Evolutionary conservation across 2,113 vertebrate species (phyloP), one percentile per base, ranked within the genome.

Genomic region (Cricetomys ansorgei): DNA sequence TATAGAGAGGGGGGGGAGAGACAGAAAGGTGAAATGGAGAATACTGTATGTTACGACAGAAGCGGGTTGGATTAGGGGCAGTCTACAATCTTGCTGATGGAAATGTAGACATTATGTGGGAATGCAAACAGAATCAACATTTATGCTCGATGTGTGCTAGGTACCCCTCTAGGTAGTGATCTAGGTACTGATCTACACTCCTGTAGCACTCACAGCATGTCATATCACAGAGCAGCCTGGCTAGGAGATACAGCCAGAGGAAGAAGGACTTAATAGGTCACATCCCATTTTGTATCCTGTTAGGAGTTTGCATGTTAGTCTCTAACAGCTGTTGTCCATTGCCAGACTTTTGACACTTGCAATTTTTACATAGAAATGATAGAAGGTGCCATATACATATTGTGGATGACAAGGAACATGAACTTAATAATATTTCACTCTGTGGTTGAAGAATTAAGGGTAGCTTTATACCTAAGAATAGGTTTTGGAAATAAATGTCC

Each of bases 281-380:
- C 6, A 29, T 19, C n/a, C 34, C 92, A 62, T 10, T 19, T 77
- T 76, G 27, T n/a, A 65, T 75, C 45, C 65, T 73, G 10, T 94
- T 86, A 64, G 55, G 25, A 87, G 19, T 17, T 95, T 87, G 48
- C 81, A 83, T 81, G 92, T 90, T 67, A 84, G 73, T 92, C 29
- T 91, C 1, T 55, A 29, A 23, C 25, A 40, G 31, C 62, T 55
- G 13, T n/a, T 91, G 87, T 75, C 37, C 19, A 76, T 50, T 17
- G 17, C 55, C 5, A n/a, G 19, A 95, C n/a, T 50, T 85, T 67
- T 70, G 48, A 59, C 25, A 64, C 69, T 34, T 37, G 37, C 43
- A n/a, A 69, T 43, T 94, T 89, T 48, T 73, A 45, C 27, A 27
- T 27, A 45, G 16, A 59, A 84, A 90, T 76, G 29, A 29, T 27